phyloP scores from a whole-genome alignment of 1,140 invertebrate species.

The Lutraria rhynchaena region DNA sequence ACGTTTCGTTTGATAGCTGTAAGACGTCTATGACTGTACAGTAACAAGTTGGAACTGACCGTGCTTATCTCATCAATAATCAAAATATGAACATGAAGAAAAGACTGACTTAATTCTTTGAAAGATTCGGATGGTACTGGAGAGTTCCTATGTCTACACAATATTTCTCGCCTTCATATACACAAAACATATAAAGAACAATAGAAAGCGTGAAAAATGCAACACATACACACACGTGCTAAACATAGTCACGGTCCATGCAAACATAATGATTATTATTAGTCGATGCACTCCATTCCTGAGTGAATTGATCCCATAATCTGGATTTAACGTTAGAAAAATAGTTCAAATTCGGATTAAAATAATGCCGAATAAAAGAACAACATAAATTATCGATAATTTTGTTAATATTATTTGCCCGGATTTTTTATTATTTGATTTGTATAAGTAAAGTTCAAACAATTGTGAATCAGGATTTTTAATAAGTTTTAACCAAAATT shows the following conservation, averaged over 20 bases:
- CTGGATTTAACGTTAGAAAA: background rate
- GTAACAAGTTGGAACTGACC: slow-evolving; percentile 53
- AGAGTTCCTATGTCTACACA: too few species aligned
- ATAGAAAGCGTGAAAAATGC: too few species aligned
- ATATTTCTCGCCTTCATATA: too few species aligned
- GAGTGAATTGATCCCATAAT: slow-evolving; percentile 13
- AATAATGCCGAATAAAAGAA: background rate
- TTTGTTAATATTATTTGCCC: slow-evolving; percentile 13
- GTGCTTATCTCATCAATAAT: slow-evolving; percentile 65
- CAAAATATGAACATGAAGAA: slow-evolving; percentile 47
- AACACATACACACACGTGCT: too few species aligned
- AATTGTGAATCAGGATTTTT: background rate
- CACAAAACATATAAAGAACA: too few species aligned
- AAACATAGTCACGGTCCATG: too few species aligned
- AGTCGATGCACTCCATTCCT: slow-evolving; percentile 14
- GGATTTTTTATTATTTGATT: background rate
- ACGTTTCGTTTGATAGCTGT: slow-evolving; percentile 42
- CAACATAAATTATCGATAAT: slow-evolving; percentile 8
- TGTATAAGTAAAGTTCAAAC: background rate
- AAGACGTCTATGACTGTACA: slow-evolving; percentile 50
- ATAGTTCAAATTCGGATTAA: slow-evolving; percentile 7
- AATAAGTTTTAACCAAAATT: slow-evolving; percentile 12
- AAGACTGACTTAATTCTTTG: slow-evolving; percentile 24
- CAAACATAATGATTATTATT: too few species aligned
- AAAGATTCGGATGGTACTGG: background rate